Base-by-base conservation (phyloP, 1,140 invertebrate genomes). In the Drosophila baimaii region DNA sequence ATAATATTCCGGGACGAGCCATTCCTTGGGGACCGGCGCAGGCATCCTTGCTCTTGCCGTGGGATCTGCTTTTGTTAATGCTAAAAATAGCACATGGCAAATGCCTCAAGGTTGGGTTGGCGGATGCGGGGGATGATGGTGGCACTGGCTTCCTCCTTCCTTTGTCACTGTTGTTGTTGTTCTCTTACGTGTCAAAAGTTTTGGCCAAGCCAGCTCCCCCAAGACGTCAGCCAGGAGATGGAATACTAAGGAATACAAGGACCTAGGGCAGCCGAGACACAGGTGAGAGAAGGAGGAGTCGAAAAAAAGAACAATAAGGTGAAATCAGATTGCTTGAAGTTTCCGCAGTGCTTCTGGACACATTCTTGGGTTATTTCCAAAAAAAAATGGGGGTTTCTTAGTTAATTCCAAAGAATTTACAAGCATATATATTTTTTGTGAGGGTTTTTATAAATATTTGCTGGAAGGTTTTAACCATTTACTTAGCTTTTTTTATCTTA, bases 1-100 rank as follows among this genome's bases (percentile, higher is more conserved):
- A 86, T 88, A 86, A 83, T 88, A 88, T 86, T 65, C 79, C 62
- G 19, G 33, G 19, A 13, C 25, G 29, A 79, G 59, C 44, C 47
- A 79, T 62, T 70, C 78, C 55, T 35, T 47, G 58, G 62, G 73
- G 57, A 65, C 47, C 54, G 46, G n/a, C 43, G n/a, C 43, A 31
- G 69, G 37, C 49, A 56, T 49, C 35, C 52, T 55, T 47, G 51
- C 58, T 57, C 64, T 59, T 47, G 35, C 70, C 58, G 27, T 54
- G 52, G 62, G 43, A 25, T 47, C 73, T 77, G 52, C 46, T 59
- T 58, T 76, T 66, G 55, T 69, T 61, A 55, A 35, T 66, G 29
- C 65, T 66, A 69, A 69, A 66, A 66, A 69, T 69, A 69, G 61
- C 65, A 66, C 65, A 54, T 43, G 57, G 49, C 51, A 19, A 31